Base-by-base conservation (phyloP, 92 coral and sea anemone species). In the Parazoanthus swiftii region DNA sequence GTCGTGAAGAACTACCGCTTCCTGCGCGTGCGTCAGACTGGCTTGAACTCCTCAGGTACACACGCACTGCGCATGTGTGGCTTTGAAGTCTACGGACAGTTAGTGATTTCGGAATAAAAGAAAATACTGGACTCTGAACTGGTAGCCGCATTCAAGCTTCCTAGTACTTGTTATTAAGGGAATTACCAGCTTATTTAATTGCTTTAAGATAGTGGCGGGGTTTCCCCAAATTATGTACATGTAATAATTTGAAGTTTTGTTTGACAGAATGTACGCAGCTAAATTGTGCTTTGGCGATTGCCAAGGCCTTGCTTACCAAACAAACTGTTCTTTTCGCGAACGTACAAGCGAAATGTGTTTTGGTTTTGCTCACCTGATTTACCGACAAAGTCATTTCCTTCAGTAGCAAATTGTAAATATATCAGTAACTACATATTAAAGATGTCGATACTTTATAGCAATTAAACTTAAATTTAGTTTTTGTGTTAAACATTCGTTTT, bases 21-120 rank as follows among this genome's bases (percentile, higher is more conserved):
- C 51, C 90, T 94, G 83, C 94, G 96, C 71, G 96, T 94, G 46
- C 92, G 96, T 23, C 96, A 94, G 76, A 94, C 96, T 14, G 96
- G 94, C 3, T 74, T 85, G 38, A 94, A 94, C 63, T 90, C 94
- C 1, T 89, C 90, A 35, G 94, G 94, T 38, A 88, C 88, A 25
- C 89, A 94, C 68, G 90, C 89, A 20, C 78, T 94, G 81, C 88
- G 94, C 76, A 82, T 94, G 75, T 88, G 96, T 58, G 94, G 94
- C 13, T 43, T 94, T 48, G 96, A 94, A 74, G 93, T 94, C 14
- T 94, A 94, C 76, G 96, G 96, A 8, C 90, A 92, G 68, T 88
- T 94, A 5, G 84, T 81, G 43, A 89, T 92, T 23, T 91, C 89
- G 39, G 88, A 79, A 73, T 81, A 38, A 79, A 70, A 71, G 67